These are phyloP conservation scores for Drosophila ogumai DNA, from an alignment of 1,140 invertebrate genomes.

Conservation along the genomic window DNA sequence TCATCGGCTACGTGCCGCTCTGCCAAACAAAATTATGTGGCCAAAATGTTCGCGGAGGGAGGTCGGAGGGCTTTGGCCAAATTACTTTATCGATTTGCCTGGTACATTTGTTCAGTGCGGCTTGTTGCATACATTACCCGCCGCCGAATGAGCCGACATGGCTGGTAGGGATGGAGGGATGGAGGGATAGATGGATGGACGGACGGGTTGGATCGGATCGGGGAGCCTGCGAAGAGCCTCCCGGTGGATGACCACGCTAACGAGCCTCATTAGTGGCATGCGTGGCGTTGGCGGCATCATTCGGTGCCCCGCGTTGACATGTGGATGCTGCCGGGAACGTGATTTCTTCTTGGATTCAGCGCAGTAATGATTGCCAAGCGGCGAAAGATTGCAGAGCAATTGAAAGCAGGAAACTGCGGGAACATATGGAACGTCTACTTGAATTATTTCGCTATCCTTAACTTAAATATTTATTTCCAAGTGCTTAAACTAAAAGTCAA, in stretches of 20 bases:
- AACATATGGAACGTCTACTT: neutral
- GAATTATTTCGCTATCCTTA: neutral
- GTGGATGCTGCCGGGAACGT: slow-evolving; percentile 51
- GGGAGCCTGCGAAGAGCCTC: neutral
- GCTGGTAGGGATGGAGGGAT: neutral
- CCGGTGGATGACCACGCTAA: slow-evolving; percentile 70
- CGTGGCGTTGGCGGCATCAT: slow-evolving; percentile 65
- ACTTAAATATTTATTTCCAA: neutral
- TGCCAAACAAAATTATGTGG: slow-evolving; percentile 82
- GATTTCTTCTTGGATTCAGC: slow-evolving; percentile 61
- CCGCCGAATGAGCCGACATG: neutral
- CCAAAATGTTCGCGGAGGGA: slow-evolving; percentile 59
- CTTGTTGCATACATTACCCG: slow-evolving; percentile 76
- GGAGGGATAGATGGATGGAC: neutral
- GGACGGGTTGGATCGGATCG: slow-evolving; percentile 1
- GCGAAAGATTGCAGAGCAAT: slow-evolving; percentile 20
- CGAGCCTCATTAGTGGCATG: slow-evolving; percentile 83
- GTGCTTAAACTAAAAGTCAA: neutral
- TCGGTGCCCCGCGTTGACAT: slow-evolving; percentile 51
- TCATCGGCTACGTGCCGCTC: slow-evolving; percentile 67
- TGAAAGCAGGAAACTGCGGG: neutral
- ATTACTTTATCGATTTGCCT: slow-evolving; percentile 82
- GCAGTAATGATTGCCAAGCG: slow-evolving; percentile 54
- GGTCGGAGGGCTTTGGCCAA: slow-evolving; percentile 71
- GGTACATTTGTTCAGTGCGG: slow-evolving; percentile 77